Base-by-base conservation (phyloP, 2,797 vertebrate genomes). In the Lepidocolaptes lacrymiger region DNA sequence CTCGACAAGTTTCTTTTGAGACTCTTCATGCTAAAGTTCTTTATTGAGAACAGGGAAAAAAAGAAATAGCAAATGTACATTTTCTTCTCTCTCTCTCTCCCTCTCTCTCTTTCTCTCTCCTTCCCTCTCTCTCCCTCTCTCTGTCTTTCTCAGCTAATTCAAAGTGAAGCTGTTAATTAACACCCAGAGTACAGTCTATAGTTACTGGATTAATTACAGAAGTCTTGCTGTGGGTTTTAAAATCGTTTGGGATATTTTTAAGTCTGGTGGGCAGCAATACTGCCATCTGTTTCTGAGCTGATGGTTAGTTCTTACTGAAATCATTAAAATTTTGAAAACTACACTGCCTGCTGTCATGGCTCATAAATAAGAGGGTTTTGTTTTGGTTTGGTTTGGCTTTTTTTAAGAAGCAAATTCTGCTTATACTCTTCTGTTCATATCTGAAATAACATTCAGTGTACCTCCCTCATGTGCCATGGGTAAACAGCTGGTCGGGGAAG, bases 171-270 rank as follows among this genome's bases (percentile, higher is more conserved):
- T 95, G 63, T 94, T 95, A 95, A 96, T 96, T 95, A 96, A 94
- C 81, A 91, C 63, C 62, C 76, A 86, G 88, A 88, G 73, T 95
- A 94, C 85, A 93, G 64, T 96, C 93, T 90, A 84, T 84, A 92
- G 87, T 89, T 97, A 64, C 93, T 95, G 88, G 91, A 94, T 97
- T 95, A 96, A 96, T 96, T 97, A 95, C 91, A 88, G 91, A 92
- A 96, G 92, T 92, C 79, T 94, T 95, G 55, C 54, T 95, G 71
- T 95, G 78, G 61, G 39, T 95, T 97, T 95, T 92, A 54, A 93
- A 95, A 86, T 97, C 93, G 89, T 95, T 82, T 78, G 91, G 78
- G 93, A 76, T 97, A 94, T 96, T 96, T 97, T 95, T 83, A 94
- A 93, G 89, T 94, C 81, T 95, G 91, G 91, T 95, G 94, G 92